phyloP scores from a whole-genome alignment of 2,888 invertebrate species.

The Tetheella fluctuosa region DNA sequence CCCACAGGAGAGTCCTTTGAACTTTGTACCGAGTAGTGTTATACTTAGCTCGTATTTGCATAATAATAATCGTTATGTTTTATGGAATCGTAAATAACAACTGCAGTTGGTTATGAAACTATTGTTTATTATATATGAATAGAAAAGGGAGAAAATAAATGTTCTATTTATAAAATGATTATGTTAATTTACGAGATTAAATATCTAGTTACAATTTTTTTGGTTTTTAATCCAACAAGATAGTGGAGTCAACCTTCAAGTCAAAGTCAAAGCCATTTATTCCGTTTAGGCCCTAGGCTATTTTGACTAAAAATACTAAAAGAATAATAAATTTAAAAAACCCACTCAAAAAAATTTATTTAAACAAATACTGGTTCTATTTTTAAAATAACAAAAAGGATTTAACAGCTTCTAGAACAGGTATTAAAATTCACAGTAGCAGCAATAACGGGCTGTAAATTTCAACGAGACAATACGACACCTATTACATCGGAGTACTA shows the following conservation, averaged over 20 bases:
- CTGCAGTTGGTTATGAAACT: too few species aligned
- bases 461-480: not conserved
- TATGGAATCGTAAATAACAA: not conserved
- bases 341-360: too few species aligned
- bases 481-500: not conserved
- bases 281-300: too few species aligned
- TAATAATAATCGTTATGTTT: not conserved
- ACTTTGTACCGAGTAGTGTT: not conserved
- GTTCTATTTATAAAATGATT: too few species aligned
- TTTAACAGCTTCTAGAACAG: not conserved
- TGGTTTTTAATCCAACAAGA: too few species aligned
- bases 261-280: too few species aligned
- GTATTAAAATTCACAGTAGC: conserved; percentile 5
- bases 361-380: too few species aligned
- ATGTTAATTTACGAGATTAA: too few species aligned
- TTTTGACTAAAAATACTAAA: too few species aligned
- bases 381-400: not conserved
- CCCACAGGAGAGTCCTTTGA: conserved; percentile 1
- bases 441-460: not conserved
- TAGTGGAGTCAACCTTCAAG: too few species aligned
- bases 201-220: too few species aligned
- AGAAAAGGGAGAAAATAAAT: not conserved
- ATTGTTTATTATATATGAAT: not conserved
- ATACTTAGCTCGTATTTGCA: not conserved
- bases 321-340: not conserved